Evolutionary conservation across 2,888 invertebrate species (phyloP).

Genomic region (Aromia moschata): DNA sequence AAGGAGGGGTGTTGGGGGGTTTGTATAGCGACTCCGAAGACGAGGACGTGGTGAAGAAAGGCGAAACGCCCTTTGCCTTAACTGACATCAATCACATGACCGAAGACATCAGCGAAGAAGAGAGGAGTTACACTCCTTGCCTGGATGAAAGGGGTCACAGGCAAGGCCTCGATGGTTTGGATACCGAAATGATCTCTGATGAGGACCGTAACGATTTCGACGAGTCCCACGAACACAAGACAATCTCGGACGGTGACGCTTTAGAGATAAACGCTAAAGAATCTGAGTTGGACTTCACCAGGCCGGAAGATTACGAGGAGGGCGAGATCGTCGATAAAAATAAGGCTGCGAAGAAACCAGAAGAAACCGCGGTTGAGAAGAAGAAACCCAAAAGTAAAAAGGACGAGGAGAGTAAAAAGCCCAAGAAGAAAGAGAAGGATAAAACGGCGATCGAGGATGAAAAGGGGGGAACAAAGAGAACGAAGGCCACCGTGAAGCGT

Average conservation of each 20-base stretch:
- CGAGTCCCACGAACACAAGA: constrained; percentile 64
- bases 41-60: constrained; percentile 55
- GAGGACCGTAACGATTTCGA: constrained; percentile 75
- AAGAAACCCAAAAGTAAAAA: constrained; percentile 55
- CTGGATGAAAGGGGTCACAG: constrained; percentile 70
- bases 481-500: constrained; percentile 64
- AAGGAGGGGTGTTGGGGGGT: constrained; percentile 37
- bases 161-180: constrained; percentile 66
- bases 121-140: constrained; percentile 78
- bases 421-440: constrained; percentile 60
- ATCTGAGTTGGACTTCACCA: constrained; percentile 61
- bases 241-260: constrained; percentile 61
- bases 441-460: constrained; percentile 65
- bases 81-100: constrained; percentile 66
- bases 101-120: constrained; percentile 73
- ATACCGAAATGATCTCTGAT: constrained; percentile 79
- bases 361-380: constrained; percentile 50
- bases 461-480: constrained; percentile 65
- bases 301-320: constrained; percentile 66
- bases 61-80: constrained; percentile 50
- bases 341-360: constrained; percentile 53
- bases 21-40: constrained; percentile 61
- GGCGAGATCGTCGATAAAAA: constrained; percentile 68
- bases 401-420: constrained; percentile 51
- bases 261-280: constrained; percentile 62